Base-by-base conservation (phyloP, 2,113 vertebrate species). In the Poeciliopsis occidentalis region DNA sequence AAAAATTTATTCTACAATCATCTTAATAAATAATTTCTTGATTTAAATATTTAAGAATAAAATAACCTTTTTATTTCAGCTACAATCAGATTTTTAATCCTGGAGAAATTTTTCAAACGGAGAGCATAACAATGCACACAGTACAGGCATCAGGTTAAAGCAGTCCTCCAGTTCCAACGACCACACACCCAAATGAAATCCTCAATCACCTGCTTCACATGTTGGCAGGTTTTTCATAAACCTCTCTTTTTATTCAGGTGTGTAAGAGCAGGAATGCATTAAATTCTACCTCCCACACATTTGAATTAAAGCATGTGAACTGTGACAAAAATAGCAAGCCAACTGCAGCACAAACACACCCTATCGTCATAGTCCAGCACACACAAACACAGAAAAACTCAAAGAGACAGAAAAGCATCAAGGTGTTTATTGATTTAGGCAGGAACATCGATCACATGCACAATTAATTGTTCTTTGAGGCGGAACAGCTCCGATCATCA, bases 391-490 rank as follows among this genome's bases (percentile, higher is more conserved):
- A 62, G 61, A 82, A 31, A 47, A 37, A 47, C 76, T 72, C 69
- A 41, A 26, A 64, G 29, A 81, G 51, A 78, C 68, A 12, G 29
- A 61, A 66, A 75, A 30, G 30, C 60, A 82, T 81, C 19, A 30
- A 69, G 77, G 79, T 71, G 77, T 81, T 67, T 72, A 92, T 91
- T 85, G 86, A 93, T 90, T 84, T 73, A 60, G 71, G 82, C 88
- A 83, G 86, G 85, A 87, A 83, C 86, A 93, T 93, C 88, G 90
- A 91, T 93, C 87, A 93, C 91, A 91, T 87, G 89, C 85, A 91
- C 90, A 94, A 91, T 93, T 92, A 89, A 94, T 92, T 92, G 90
- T 89, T 91, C 86, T 93, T 89, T 82, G 87, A 90, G 86, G 89
- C 79, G 61, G 71, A 89, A 83, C 78, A 15, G 80, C 84, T 80